A percentile compares a stretch with the other conserved stretches of the same genome.
These are phyloP conservation scores for Alviniconcha marisindica DNA, from an alignment of 1,140 invertebrate species.

Conservation along the genomic window DNA sequence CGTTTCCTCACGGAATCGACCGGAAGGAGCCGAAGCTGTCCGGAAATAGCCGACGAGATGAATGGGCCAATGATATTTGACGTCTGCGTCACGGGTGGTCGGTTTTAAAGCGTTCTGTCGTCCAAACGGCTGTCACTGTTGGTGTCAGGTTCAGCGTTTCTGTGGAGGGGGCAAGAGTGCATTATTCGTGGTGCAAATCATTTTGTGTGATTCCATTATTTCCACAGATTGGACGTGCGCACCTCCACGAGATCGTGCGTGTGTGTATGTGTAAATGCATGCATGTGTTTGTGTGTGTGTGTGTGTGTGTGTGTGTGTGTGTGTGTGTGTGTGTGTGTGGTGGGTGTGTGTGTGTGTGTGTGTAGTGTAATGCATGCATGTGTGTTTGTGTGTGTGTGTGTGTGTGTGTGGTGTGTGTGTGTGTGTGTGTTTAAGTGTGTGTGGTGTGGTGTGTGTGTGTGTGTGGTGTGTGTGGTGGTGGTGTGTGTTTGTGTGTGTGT, in stretches of 20 bases:
- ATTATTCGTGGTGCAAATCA: no score
- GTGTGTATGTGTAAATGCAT: neutral
- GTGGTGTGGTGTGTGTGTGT: neutral
- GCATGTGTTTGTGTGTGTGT: neutral
- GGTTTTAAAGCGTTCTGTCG: neutral
- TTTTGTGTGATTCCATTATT: no score
- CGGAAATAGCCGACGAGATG: conserved; percentile 38
- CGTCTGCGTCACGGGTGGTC: conserved; percentile 7
- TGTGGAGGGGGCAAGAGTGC: no score
- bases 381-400: neutral
- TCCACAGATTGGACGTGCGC: no score
- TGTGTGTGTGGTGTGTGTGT: conserved; percentile 17
- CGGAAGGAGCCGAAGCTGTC: conserved; percentile 36
- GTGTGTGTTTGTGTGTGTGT: conserved; percentile 14
- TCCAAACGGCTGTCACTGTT: neutral
- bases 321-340: no score
- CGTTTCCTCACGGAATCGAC: conserved; percentile 36
- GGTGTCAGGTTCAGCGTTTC: neutral
- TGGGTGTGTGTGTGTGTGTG: conserved; percentile 9
- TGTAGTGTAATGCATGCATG: no score
- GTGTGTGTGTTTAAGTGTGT: conserved; percentile 3
- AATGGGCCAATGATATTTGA: conserved; percentile 38
- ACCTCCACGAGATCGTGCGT: no score
- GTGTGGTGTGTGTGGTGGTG: neutral
- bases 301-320: no score